phyloP scores from a whole-genome alignment of 2,113 vertebrate genomes.

The Fregetta grallaria region DNA sequence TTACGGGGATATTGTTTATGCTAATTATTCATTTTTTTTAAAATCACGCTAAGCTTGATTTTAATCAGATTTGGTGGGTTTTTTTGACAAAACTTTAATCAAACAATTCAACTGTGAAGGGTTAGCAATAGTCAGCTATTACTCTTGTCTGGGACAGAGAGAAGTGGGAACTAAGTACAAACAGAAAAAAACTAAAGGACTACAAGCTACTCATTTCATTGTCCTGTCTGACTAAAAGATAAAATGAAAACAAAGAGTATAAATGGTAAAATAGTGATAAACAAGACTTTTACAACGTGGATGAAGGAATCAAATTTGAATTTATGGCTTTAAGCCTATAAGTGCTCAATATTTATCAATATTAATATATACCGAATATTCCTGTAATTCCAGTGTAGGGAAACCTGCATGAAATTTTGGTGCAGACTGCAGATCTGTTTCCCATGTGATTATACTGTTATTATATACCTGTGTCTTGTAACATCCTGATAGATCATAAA shows the following conservation, averaged over 20 bases:
- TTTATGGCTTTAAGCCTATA: neutral
- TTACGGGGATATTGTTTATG: constrained; percentile 10
- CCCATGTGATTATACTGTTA: neutral
- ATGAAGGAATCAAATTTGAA: neutral
- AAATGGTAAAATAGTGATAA: neutral
- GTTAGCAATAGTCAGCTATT: neutral
- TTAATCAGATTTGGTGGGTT: neutral
- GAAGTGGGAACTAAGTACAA: neutral
- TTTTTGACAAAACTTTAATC: neutral
- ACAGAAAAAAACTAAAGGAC: neutral
- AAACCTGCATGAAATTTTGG: neutral
- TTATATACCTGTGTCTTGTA: neutral
- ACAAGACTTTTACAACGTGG: neutral
- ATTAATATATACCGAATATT: neutral
- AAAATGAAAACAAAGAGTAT: neutral
- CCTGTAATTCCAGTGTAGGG: neutral
- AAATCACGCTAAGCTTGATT: neutral
- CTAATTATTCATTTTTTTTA: neutral
- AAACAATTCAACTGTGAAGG: neutral
- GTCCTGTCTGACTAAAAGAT: neutral
- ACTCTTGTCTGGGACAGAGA: neutral
- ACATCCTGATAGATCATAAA: neutral
- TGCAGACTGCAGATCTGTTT: neutral
- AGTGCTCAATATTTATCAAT: neutral
- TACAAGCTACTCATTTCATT: neutral